Conservation (phyloP, 1,140 invertebrate species). For the Aphelenchoides besseyi region DNA sequence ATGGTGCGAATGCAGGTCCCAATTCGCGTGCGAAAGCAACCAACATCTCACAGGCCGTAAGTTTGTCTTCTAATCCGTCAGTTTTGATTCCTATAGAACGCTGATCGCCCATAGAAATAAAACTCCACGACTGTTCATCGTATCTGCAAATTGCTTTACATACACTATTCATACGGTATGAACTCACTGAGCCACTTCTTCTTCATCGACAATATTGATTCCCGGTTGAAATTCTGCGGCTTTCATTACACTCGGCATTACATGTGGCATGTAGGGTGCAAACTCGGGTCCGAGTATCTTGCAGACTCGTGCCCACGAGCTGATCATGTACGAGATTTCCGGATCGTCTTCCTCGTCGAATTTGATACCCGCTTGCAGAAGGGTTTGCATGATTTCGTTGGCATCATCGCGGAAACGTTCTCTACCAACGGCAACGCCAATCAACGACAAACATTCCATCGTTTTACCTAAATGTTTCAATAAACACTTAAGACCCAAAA, state of each 20-base stretch:
- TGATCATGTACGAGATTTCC: constrained; percentile 88
- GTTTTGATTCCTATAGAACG: constrained; percentile 69
- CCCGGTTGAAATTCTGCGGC: constrained; percentile 94
- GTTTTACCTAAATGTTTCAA: constrained; percentile 82
- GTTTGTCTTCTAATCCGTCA: constrained; percentile 89
- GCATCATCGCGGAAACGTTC: constrained; percentile 92
- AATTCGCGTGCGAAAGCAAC: constrained; percentile 95
- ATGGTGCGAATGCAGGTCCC: constrained; percentile 80
- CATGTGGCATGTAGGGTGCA: constrained; percentile 89
- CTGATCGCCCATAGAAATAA: constrained; percentile 89
- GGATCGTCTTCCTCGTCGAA: constrained; percentile 69
- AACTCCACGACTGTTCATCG: constrained; percentile 91
- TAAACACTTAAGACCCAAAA: constrained; percentile 56
- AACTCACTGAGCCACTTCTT: constrained; percentile 35
- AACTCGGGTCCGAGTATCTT: constrained; percentile 92
- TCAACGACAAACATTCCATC: constrained; percentile 96
- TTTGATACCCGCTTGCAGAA: constrained; percentile 80
- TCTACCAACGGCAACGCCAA: constrained; percentile 90
- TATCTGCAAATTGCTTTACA: not conserved
- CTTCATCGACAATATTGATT: constrained; percentile 89
- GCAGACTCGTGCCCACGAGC: constrained; percentile 97
- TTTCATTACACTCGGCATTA: constrained; percentile 92
- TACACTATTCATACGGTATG: not conserved
- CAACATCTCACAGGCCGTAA: constrained; percentile 96
- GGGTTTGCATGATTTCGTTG: constrained; percentile 89